These are phyloP conservation scores for rabbit (Oryctolagus cuniculus) DNA, from an alignment of 2,113 vertebrate genomes.

Conservation along the genomic window mOryCun1.1 NC_091442.1:31006001-31006500, in stretches of 20 bases:
- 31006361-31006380: conserved; percentile 1
- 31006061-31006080: conserved; percentile 98
- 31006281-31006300: not conserved
- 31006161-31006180: conserved; percentile 93
- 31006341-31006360: not conserved
- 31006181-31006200: conserved; percentile 90
- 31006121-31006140: conserved; percentile 86
- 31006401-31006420: not conserved
- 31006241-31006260: not conserved
- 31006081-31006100: conserved; percentile 95
- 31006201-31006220: conserved; percentile 62
- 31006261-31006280: not conserved
- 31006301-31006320: not conserved
- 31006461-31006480: not conserved
- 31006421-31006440: not conserved
- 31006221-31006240: not conserved
- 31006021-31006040: not conserved
- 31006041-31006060: conserved; percentile 97
- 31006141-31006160: conserved; percentile 92
- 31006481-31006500: not conserved
- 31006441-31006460: not conserved
- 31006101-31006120: conserved; percentile 87
- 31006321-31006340: conserved; percentile 7
- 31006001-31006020: conserved; percentile 31
- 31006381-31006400: conserved; percentile 15